phyloP scores from a whole-genome alignment of 2,113 vertebrate species.

The Ardeotis arabs region DNA sequence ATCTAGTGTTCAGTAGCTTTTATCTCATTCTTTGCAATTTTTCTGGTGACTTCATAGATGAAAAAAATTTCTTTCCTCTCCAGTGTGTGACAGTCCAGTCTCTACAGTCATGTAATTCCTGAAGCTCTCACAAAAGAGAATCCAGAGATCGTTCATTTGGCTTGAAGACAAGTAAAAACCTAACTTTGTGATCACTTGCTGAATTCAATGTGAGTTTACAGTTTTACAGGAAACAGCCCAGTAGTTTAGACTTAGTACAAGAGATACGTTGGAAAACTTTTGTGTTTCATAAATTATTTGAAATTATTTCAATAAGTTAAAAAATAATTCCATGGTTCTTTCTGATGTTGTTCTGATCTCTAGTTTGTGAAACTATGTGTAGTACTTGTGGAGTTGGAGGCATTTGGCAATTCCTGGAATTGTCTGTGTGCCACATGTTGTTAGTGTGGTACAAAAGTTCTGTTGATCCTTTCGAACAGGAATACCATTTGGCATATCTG shows the following conservation, averaged over 20 bases:
- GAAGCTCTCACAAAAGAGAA: background rate
- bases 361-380: background rate
- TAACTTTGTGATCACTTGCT: background rate
- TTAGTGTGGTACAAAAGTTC: background rate
- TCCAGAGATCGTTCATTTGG: background rate
- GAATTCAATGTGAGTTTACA: background rate
- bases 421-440: background rate
- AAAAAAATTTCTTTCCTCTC: background rate
- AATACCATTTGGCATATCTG: background rate
- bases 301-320: background rate
- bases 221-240: fast-evolving
- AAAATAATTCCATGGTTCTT: background rate
- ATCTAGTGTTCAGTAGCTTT: background rate
- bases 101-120: fast-evolving
- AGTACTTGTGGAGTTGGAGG: background rate
- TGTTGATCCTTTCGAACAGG: background rate
- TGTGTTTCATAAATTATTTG: background rate
- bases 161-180: background rate
- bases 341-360: background rate
- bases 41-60: background rate
- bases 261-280: background rate
- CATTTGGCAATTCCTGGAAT: background rate
- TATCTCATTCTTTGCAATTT: background rate
- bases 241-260: background rate
- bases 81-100: background rate